Evolutionary conservation across 2,797 vertebrate genomes (phyloP).

Genomic region (Amniataba percoides): DNA sequence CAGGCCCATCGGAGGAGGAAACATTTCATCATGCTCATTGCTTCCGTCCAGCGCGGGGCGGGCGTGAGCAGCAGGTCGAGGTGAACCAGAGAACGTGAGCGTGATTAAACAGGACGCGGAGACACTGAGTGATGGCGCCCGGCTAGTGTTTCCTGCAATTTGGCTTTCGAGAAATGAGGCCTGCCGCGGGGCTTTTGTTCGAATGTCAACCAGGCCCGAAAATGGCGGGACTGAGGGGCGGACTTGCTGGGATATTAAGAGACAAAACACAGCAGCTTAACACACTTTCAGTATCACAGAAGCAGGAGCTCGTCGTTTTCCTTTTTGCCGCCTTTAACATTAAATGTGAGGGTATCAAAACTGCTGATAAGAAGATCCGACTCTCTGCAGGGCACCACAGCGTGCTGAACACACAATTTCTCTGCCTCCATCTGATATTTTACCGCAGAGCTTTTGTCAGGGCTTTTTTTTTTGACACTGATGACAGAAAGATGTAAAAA

Average conservation of each 20-base stretch:
- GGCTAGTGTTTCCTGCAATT: conserved; percentile 44
- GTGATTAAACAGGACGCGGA: conserved; percentile 52
- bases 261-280: conserved; percentile 14
- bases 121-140: conserved; percentile 51
- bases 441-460: conserved; percentile 35
- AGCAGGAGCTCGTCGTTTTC: neutral
- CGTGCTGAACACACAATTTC: conserved; percentile 59
- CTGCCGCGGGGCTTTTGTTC: conserved; percentile 36
- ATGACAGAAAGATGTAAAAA: conserved; percentile 25
- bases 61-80: conserved; percentile 39
- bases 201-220: conserved; percentile 37
- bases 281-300: neutral
- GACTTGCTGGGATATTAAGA: conserved; percentile 1
- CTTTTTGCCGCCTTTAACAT: conserved; percentile 3
- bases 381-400: conserved; percentile 36
- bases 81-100: conserved; percentile 42
- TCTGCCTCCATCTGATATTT: conserved; percentile 36
- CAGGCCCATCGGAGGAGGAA: conserved; percentile 40
- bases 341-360: conserved; percentile 46
- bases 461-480: conserved; percentile 49
- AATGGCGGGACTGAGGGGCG: conserved; percentile 20
- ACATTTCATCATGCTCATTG: conserved; percentile 39
- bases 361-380: conserved; percentile 58
- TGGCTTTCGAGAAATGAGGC: conserved; percentile 34
- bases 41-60: conserved; percentile 19